phyloP scores from a whole-genome alignment of 2,888 invertebrate genomes.

The Drosophila algonquin region DNA sequence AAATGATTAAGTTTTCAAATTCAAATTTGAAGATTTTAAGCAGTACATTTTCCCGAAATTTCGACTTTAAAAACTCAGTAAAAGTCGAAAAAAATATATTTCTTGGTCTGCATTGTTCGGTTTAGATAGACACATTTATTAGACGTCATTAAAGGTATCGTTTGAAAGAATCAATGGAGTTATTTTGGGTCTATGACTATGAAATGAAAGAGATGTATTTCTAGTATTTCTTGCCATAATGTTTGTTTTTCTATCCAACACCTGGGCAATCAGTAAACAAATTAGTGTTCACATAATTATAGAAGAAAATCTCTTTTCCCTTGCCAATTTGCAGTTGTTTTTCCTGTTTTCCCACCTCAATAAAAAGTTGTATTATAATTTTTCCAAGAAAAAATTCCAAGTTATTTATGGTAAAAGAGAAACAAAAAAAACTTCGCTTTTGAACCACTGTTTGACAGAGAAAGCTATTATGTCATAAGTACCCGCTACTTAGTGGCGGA shows the following conservation, averaged over 20 bases:
- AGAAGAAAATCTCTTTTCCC: neutral
- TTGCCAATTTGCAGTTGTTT: neutral
- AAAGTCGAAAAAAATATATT: no score
- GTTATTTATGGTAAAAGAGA: neutral
- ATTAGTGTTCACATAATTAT: neutral
- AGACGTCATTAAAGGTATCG: no score
- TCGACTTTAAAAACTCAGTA: no score
- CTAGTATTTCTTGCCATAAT: neutral
- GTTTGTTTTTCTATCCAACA: neutral
- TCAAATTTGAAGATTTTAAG: no score
- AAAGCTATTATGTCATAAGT: conserved; percentile 74
- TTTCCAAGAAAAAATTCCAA: neutral
- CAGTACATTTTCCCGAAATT: no score
- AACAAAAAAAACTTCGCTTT: neutral
- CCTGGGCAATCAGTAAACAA: neutral
- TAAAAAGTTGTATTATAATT: conserved; percentile 6
- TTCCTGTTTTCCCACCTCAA: neutral
- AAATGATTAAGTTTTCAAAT: no score
- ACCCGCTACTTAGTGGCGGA: conserved; percentile 72
- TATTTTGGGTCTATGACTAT: no score
- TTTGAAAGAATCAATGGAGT: no score
- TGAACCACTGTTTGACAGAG: conserved; percentile 52
- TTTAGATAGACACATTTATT: no score
- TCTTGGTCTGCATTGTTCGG: no score
- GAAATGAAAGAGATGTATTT: no score